These are phyloP conservation scores for human DNA, from an alignment of 2,113 vertebrate genomes.

Conservation along the genomic window GRCh38 chr3:185709001-185709500, in stretches of 20 bases:
- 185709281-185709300: not conserved
- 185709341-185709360: not conserved
- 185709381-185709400: not conserved
- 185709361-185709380: not conserved
- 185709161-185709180: not conserved
- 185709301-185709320: not conserved
- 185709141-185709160: not conserved
- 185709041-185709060: conserved; percentile 44
- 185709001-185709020: conserved; percentile 8
- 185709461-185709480: not conserved
- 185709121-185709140: not conserved
- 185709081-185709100: not conserved
- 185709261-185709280: not conserved
- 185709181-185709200: conserved; percentile 16
- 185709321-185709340: not conserved
- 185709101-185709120: not conserved
- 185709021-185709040: not conserved
- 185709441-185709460: not conserved
- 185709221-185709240: not conserved
- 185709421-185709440: not conserved
- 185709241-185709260: not conserved
- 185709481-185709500: not conserved
- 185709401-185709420: not conserved
- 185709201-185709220: not conserved
- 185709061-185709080: conserved; percentile 23